Percentiles rank a stretch among this genome's conserved stretches.
phyloP scores from a whole-genome alignment of 1,140 invertebrate species.

The Halesus radiatus region DNA sequence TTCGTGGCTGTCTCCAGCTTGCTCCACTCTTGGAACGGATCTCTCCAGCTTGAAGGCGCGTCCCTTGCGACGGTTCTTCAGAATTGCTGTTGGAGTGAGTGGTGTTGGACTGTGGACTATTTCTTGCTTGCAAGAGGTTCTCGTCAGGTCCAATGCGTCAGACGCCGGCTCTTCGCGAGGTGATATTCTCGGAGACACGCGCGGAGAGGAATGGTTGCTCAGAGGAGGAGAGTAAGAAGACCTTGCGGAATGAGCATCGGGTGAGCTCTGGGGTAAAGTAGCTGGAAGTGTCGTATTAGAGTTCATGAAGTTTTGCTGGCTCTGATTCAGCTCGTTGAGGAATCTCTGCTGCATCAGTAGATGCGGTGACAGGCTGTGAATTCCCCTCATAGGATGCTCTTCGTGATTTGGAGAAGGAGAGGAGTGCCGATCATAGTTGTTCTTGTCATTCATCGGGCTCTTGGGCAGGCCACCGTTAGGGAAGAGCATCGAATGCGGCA shows the following conservation, averaged over 20 bases:
- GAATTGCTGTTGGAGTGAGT: slow-evolving; percentile 63
- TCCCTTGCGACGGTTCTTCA: slow-evolving; percentile 83
- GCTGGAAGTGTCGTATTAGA: slow-evolving; percentile 27
- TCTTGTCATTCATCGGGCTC: neutral
- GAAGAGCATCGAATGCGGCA: slow-evolving; percentile 66
- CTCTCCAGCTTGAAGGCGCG: slow-evolving; percentile 83
- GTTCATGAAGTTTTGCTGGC: neutral
- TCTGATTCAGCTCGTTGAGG: slow-evolving; percentile 39
- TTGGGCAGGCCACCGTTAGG: slow-evolving; percentile 64
- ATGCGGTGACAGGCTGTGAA: slow-evolving; percentile 40
- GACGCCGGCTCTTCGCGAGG: slow-evolving; percentile 59
- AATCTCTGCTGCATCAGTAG: slow-evolving; percentile 46
- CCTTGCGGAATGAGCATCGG: slow-evolving; percentile 32
- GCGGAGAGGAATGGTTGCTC: slow-evolving; percentile 61
- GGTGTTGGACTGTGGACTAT: slow-evolving; percentile 56
- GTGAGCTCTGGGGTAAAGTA: slow-evolving; percentile 51
- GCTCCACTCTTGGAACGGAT: slow-evolving; percentile 66
- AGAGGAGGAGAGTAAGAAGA: slow-evolving; percentile 62
- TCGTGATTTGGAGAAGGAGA: slow-evolving; percentile 43
- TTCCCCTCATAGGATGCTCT: neutral
- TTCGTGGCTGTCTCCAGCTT: slow-evolving; percentile 63
- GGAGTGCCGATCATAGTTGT: slow-evolving; percentile 48
- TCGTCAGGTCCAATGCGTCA: slow-evolving; percentile 73
- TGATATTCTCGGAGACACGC: slow-evolving; percentile 59
- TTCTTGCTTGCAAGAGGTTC: slow-evolving; percentile 65